Base-by-base conservation (phyloP, 2,113 vertebrate species). In the Boulengeromyrus knoepffleri region DNA sequence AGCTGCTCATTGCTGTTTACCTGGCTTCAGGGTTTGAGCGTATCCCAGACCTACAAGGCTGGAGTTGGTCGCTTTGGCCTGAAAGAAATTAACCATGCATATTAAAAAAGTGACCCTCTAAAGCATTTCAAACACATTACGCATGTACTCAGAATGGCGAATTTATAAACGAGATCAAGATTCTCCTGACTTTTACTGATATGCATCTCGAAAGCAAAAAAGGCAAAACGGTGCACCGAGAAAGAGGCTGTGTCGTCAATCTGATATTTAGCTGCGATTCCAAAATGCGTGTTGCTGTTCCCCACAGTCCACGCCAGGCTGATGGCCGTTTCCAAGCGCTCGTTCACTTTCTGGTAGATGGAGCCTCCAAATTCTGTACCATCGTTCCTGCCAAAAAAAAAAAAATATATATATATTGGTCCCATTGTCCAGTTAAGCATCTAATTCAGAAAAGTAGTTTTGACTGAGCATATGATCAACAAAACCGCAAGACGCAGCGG, bases 21-120 rank as follows among this genome's bases (percentile, higher is more conserved):
- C 98, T 96, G 98, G 98, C 93, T 98, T 99, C 93, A 99, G 95
- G 90, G 97, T 98, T 95, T 99, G 98, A 94, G 97, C 98, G 91
- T 99, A 99, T 94, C 98, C 98, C 94, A 99, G 95, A 62, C 98
- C 98, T 5, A 99, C 97, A 15, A 99, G 97, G 92, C 98, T 99
- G 92, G 98, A 99, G 93, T 99, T 99, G 95, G 99, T 99, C 95
- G 99, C 98, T 96, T 99, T 99, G 93, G 98, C 98, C 98, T 99
- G 92, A 62, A 80, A 42, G 56, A 91, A 90, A 85, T 47, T 92
- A 0, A 91, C 31, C 15, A 24, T n/a, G 21, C 36, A 47, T 74
- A 36, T 70, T 46, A 46, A 66, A 31, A 88, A 17, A 27, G 36
- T 42, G 62, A 8, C 6, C 13, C 2, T 46, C 3, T 17, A 74